phyloP scores from a whole-genome alignment of 1,140 invertebrate species.

The Drosophila punjabiensis region DNA sequence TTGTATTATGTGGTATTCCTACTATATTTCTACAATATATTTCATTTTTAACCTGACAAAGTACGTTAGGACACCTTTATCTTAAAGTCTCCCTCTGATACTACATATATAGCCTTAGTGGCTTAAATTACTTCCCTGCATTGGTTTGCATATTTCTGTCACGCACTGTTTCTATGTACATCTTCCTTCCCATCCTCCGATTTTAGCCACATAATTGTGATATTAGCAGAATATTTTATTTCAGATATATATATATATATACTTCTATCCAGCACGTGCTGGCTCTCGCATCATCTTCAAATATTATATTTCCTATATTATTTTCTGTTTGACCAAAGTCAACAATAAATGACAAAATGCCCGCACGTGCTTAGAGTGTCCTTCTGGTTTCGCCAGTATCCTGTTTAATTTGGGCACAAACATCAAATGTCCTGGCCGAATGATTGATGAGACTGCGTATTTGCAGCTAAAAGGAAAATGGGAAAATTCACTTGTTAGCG shows the following conservation, averaged over 20 bases:
- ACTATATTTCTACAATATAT: no score
- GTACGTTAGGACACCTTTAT: not conserved
- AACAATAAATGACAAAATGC: slow-evolving; percentile 52
- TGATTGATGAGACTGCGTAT: slow-evolving; percentile 62
- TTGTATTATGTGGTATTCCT: no score
- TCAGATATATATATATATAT: slow-evolving; percentile 3
- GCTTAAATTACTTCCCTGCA: not conserved
- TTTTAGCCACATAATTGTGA: slow-evolving; percentile 30
- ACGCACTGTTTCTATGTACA: slow-evolving; percentile 2
- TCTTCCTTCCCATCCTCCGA: not conserved
- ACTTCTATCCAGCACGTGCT: slow-evolving; percentile 24
- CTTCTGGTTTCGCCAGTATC: not conserved
- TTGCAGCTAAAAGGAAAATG: not conserved
- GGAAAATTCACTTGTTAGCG: slow-evolving; percentile 71
- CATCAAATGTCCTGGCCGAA: slow-evolving; percentile 43
- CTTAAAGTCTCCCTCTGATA: not conserved
- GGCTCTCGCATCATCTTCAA: slow-evolving; percentile 38
- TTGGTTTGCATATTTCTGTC: slow-evolving; percentile 18
- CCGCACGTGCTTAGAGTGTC: slow-evolving; percentile 29
- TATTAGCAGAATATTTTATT: slow-evolving; percentile 32
- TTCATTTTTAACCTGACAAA: no score
- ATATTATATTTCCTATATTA: slow-evolving; percentile 43
- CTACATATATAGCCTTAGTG: not conserved
- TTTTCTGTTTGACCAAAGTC: slow-evolving; percentile 51
- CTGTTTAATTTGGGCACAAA: slow-evolving; percentile 50